Base-by-base conservation (phyloP, 2,113 vertebrate species). In the Paraplagusia blochii region DNA sequence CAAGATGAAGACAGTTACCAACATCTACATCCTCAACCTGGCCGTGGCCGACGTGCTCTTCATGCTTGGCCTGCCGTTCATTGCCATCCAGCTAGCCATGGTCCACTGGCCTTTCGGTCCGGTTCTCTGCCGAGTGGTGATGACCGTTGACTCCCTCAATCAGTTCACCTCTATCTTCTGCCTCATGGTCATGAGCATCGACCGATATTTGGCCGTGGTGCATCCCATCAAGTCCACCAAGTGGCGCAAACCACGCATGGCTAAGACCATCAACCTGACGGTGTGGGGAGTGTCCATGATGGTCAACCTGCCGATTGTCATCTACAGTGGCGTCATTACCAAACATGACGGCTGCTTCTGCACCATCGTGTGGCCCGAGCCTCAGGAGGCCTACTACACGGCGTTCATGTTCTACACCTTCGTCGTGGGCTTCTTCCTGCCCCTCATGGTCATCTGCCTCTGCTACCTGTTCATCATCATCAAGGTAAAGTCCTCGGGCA, bases 151-250 rank as follows among this genome's bases (percentile, higher is more conserved):
- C 1, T 95, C 94, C 16, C 93, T 99, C 64, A 99, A 99, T 50
- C 95, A 98, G 89, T 99, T 99, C 89, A 98, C 96, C 44, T 96
- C 94, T 13, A 98, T 99, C 79, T 99, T 99, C 91, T 99, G 96
- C 85, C 83, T 99, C 80, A 98, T 93, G 0, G 96, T 98, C 2
- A 98, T 99, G 96, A 98, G 95, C 54, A 75, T 99, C 0, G 96
- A 99, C 76, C 91, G 96, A 1, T 99, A 98, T 83, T 90, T 99
- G 84, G 96, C 96, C 0, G 96, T 99, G 8, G 95, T 99, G 40
- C 96, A 99, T 72, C 96, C 96, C 54, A 97, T 99, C 55, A 94
- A 91, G 75, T 98, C 96, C 2, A 94, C 95, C 69, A 93, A 93
- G 76, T 99, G 96, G 96, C 92, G 96, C 53, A 90, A 94, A 62